Conservation (phyloP, 1,140 invertebrate genomes). For the Epicauta chinensis region DNA sequence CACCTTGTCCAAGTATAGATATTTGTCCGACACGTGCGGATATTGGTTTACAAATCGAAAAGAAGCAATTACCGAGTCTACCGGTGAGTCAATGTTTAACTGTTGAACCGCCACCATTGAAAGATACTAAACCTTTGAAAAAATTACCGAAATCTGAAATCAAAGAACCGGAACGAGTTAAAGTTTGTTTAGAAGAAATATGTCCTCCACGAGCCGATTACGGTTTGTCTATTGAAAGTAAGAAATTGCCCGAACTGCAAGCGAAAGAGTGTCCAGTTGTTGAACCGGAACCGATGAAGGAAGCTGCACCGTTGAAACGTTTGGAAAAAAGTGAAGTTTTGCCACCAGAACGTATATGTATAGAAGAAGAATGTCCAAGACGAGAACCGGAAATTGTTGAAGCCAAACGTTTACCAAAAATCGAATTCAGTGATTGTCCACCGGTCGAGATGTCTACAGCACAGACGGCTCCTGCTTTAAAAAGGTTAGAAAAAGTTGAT, state of each 20-base stretch:
- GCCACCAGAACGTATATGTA: background rate
- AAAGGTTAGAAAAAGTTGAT: slow-evolving; percentile 9
- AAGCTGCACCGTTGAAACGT: slow-evolving; percentile 2
- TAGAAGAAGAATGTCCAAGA: slow-evolving; percentile 15
- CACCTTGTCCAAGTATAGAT: background rate
- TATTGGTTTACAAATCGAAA: background rate
- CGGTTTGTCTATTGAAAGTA: slow-evolving; percentile 7
- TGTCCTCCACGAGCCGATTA: slow-evolving; percentile 13
- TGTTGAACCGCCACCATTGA: slow-evolving; percentile 17
- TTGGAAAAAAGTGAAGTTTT: background rate
- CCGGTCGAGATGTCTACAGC: background rate
- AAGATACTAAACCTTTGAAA: background rate
- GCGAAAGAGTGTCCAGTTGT: slow-evolving; percentile 1
- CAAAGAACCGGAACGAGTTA: slow-evolving; percentile 1
- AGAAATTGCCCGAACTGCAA: slow-evolving; percentile 4
- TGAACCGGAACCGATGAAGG: background rate
- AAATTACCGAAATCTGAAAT: slow-evolving; percentile 3
- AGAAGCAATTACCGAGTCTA: slow-evolving; percentile 10
- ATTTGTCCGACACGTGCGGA: slow-evolving; percentile 10
- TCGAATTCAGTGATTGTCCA: slow-evolving; percentile 11
- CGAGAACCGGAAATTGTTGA: background rate
- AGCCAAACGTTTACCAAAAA: slow-evolving; percentile 3
- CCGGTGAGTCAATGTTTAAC: background rate
- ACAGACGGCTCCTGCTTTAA: slow-evolving; percentile 3
- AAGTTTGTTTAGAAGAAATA: slow-evolving; percentile 4